Evolutionary conservation across 2,797 vertebrate species (phyloP), one percentile per base, ranked within the genome.

Genomic region (Chlorospingus semifuscus): DNA sequence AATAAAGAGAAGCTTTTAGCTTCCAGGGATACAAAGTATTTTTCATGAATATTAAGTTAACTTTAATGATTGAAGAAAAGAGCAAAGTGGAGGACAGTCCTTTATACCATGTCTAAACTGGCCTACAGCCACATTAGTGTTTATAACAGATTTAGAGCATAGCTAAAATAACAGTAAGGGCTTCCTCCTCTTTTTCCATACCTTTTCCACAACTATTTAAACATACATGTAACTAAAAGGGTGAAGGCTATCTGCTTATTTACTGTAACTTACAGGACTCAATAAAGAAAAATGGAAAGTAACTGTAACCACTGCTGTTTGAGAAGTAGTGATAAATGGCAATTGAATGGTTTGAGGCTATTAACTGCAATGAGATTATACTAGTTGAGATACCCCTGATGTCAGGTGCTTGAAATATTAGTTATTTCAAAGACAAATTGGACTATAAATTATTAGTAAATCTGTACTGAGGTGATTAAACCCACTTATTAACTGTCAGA

Each of bases 1-100:
- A 90, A 80, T 93, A 74, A 93, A 91, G 77, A 95, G 50, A 82
- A 46, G 68, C 59, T 82, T 83, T 90, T 82, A 70, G 77, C 86
- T 96, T 84, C 66, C 56, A 76, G 66, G 83, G 16, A 47, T 83
- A 56, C 66, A 56, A 89, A 87, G 34, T 76, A 66, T 76, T 82
- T 93, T 89, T 94, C 90, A 92, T 92, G 34, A 95, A 89, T 95
- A 91, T 93, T 95, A 91, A 96, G 84, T 91, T 89, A 96, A 93
- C 68, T 85, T 77, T 95, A 93, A 93, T 88, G 86, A 90, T 63
- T 92, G 85, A 90, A 70, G 46, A 76, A 94, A 94, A 91, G 70
- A 87, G 29, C 70, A 32, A 72, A 76, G 55, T 56, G 46, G 80
- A 84, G 56, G 70, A 37, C 85, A 60, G 66, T 94, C 6, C 0